Percentiles rank a stretch among this genome's conserved stretches.
phyloP scores from a whole-genome alignment of 2,113 vertebrate species.

The Halcyon senegalensis region DNA sequence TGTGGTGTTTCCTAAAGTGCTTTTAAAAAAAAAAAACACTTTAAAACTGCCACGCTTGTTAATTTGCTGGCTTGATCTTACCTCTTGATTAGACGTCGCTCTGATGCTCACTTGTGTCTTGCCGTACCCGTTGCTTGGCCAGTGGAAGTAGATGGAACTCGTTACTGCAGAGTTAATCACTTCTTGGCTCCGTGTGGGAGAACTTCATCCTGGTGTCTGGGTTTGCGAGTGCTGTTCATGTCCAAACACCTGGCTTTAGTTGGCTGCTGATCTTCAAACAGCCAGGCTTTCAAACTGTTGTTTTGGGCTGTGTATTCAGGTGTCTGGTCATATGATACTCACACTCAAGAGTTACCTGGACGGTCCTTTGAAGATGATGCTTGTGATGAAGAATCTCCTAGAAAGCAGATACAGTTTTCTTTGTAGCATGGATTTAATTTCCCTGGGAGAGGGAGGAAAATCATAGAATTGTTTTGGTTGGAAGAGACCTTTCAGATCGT shows the following conservation, averaged over 20 bases:
- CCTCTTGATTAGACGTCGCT: neutral
- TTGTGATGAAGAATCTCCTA: neutral
- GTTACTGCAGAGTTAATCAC: neutral
- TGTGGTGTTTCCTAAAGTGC: neutral
- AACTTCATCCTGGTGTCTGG: neutral
- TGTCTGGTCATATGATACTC: neutral
- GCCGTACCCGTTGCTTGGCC: fast-evolving
- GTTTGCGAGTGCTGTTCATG: neutral
- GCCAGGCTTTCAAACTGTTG: neutral
- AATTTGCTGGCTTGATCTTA: neutral
- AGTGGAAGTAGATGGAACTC: neutral
- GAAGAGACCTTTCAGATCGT: neutral
- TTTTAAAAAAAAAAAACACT: neutral
- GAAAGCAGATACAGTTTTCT: neutral
- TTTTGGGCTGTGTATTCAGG: neutral
- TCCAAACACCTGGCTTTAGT: neutral
- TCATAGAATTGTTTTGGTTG: neutral
- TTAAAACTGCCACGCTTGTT: neutral
- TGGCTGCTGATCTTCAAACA: neutral
- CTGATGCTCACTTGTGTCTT: neutral
- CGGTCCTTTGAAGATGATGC: neutral
- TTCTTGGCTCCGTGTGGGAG: neutral
- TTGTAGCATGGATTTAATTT: neutral
- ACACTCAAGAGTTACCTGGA: neutral
- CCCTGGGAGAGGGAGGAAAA: neutral